Base-by-base conservation (phyloP, 2,888 invertebrate species). In the Alcis repandata region DNA sequence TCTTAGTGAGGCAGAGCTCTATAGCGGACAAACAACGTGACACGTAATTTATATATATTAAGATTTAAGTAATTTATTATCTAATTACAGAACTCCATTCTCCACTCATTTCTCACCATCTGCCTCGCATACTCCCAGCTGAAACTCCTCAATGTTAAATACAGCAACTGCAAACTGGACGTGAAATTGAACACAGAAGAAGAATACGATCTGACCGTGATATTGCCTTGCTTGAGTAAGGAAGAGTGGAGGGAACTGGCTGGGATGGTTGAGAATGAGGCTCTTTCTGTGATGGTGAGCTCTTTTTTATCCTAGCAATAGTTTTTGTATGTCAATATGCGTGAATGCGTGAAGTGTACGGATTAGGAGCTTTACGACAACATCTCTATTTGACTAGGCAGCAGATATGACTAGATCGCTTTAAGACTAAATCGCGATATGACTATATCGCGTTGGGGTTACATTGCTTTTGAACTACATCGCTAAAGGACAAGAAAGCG, bases 101-200 rank as follows among this genome's bases (percentile, higher is more conserved):
- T 85, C 0, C 38, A 67, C 1, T 77, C 91, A 2, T 93, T 89
- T 60, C 73, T 93, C 1, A 82, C 83, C 15, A 75, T 93, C 0
- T 88, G 90, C 56, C 74, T 83, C 13, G 87, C 84, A 62, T 85
- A 85, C 48, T 80, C 85, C 0, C 85, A 91, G 38, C 72, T 93
- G 1, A 93, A 92, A 70, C 74, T 93, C 0, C 75, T 93, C 0
- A 91, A 92, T 43, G 69, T 88, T 13, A 90, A 90, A 68, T 92
- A 92, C 76, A 86, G 91, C 70, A 86, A 88, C 72, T 76, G 79
- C 1, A 90, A 90, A 71, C 13, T 88, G 4, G 75, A 79, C 2
- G 63, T 7, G 48, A 20, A 19, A 58, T 68, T 66, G 71, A 75
- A 63, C 70, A 70, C 17, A 80, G 83, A 77, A 87, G 46, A 45